phyloP scores from a whole-genome alignment of 37 sponge, comb jelly and placozoan species.

The Ianthella basta region DNA sequence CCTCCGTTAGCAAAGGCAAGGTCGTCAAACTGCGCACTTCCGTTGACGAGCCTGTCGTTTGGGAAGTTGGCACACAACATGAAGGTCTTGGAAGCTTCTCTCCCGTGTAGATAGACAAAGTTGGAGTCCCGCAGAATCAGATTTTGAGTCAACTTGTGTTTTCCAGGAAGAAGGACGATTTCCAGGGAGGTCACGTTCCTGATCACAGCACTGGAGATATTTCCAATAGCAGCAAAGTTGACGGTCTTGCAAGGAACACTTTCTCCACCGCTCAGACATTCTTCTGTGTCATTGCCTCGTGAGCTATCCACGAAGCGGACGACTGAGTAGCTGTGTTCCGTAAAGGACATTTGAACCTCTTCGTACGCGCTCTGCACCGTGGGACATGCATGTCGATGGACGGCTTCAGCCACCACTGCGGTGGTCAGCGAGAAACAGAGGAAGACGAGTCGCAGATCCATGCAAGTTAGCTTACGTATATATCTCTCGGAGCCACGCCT shows the following conservation, averaged over 20 bases:
- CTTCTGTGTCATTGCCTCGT: too few relatives aligned
- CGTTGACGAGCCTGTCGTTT: not conserved
- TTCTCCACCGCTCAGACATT: not conserved
- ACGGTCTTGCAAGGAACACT: not conserved
- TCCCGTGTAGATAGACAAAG: not conserved
- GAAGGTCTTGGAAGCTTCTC: not conserved
- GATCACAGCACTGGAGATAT: too few relatives aligned
- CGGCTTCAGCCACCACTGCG: too few relatives aligned
- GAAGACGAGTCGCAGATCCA: too few relatives aligned
- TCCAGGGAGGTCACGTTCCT: not conserved
- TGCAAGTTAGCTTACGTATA: too few relatives aligned
- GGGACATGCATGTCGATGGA: too few relatives aligned
- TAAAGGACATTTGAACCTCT: too few relatives aligned
- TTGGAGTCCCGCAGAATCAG: not conserved
- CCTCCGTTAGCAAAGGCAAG: not conserved
- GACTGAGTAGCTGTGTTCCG: too few relatives aligned
- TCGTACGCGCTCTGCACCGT: too few relatives aligned
- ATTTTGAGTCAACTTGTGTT: not conserved
- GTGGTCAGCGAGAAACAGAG: too few relatives aligned
- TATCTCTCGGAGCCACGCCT: too few relatives aligned
- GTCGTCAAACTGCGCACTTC: not conserved
- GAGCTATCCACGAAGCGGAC: too few relatives aligned
- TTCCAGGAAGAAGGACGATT: slow-evolving; percentile 12
- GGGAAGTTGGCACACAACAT: not conserved
- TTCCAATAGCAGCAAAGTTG: slow-evolving; percentile 6